Conservation (phyloP, 2,888 invertebrate genomes). For the Lissonota sp. region DNA sequence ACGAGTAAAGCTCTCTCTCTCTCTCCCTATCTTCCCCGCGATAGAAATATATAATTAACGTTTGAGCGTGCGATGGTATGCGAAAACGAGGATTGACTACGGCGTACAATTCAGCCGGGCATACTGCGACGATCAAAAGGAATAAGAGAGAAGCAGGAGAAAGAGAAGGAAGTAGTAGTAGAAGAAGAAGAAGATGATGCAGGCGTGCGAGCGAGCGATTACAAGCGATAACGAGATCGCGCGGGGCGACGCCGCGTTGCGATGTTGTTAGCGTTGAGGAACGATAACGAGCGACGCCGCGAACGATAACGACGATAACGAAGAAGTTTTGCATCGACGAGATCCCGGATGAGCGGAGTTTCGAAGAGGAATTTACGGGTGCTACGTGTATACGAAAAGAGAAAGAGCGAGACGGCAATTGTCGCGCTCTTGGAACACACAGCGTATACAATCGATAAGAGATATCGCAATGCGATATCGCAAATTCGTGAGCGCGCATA, state of each 20-base stretch:
- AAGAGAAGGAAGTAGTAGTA: neutral
- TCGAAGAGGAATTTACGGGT: neutral
- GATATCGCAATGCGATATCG: constrained; percentile 14
- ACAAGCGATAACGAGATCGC: constrained; percentile 80
- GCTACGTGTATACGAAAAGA: neutral
- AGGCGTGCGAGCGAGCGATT: constrained; percentile 64
- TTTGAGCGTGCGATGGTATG: constrained; percentile 64
- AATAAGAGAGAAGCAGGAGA: constrained; percentile 5
- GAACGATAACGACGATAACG: constrained; percentile 76
- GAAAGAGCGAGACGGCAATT: neutral
- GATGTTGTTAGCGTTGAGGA: constrained; percentile 82
- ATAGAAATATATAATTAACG: constrained; percentile 82
- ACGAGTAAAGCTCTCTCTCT: constrained; percentile 72
- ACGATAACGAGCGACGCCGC: constrained; percentile 71
- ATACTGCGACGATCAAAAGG: constrained; percentile 72
- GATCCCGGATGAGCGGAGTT: constrained; percentile 41
- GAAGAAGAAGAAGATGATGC: constrained; percentile 18
- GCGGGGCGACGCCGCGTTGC: constrained; percentile 70
- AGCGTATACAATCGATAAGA: constrained; percentile 30
- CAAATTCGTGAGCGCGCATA: neutral
- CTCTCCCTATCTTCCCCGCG: too few relatives aligned
- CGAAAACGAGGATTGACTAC: constrained; percentile 73
- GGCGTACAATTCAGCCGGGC: constrained; percentile 69
- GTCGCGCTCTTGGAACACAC: neutral
- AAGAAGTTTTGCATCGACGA: constrained; percentile 67